Conservation (phyloP, 2,113 vertebrate species). For the Pedetes capensis region DNA sequence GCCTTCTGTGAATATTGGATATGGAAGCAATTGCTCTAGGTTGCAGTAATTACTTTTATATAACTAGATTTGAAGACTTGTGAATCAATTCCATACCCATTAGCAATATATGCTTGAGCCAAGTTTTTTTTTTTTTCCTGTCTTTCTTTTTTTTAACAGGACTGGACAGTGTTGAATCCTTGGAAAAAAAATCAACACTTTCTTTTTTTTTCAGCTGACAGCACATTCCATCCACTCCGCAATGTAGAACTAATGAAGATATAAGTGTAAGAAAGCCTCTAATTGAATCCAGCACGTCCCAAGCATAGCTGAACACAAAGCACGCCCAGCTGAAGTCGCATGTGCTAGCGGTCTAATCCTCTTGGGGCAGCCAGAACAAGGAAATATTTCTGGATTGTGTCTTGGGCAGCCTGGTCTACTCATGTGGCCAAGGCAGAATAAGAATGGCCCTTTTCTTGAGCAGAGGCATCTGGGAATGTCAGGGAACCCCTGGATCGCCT, state of each 20-base stretch:
- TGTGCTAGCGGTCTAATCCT: slow-evolving; percentile 50
- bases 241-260: slow-evolving; percentile 76
- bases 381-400: slow-evolving; percentile 62
- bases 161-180: slow-evolving; percentile 64
- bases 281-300: slow-evolving; percentile 70
- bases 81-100: slow-evolving; percentile 64
- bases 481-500: background rate
- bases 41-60: slow-evolving; percentile 59
- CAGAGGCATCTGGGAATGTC: background rate
- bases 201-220: slow-evolving; percentile 69
- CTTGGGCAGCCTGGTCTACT: slow-evolving; percentile 49
- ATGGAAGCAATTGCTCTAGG: slow-evolving; percentile 46
- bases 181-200: slow-evolving; percentile 68
- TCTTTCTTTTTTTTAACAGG: background rate
- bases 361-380: background rate
- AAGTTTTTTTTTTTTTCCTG: slow-evolving; percentile 1
- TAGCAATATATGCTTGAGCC: slow-evolving; percentile 46
- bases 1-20: slow-evolving; percentile 34
- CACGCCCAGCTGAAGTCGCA: slow-evolving; percentile 54
- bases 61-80: slow-evolving; percentile 33
- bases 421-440: slow-evolving; percentile 33
- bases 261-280: slow-evolving; percentile 69
- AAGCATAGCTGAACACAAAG: slow-evolving; percentile 51
- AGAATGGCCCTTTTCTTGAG: slow-evolving; percentile 44
- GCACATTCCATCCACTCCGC: slow-evolving; percentile 62